Conservation (phyloP, 2,113 vertebrate species). For the Etia nguti region DNA sequence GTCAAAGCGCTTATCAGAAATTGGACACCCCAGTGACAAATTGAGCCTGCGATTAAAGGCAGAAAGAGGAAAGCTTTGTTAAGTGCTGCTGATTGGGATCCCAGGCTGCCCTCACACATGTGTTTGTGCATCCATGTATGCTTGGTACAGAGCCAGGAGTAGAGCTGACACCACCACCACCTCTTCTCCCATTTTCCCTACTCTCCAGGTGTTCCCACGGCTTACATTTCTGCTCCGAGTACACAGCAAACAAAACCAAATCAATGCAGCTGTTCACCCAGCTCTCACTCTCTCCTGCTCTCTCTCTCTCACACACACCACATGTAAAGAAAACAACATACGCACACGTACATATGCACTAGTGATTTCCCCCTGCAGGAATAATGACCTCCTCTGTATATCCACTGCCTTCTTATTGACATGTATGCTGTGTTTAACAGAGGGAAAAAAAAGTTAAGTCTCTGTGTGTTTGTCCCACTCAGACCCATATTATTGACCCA, state of each 20-base stretch:
- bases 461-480: slow-evolving; percentile 16
- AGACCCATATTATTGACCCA: slow-evolving; percentile 48
- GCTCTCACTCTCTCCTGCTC: background rate
- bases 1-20: slow-evolving; percentile 74
- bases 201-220: slow-evolving; percentile 72
- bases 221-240: slow-evolving; percentile 65
- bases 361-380: slow-evolving; percentile 22
- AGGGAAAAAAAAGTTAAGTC: slow-evolving; percentile 8
- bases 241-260: slow-evolving; percentile 63
- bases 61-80: slow-evolving; percentile 69
- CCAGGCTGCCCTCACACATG: slow-evolving; percentile 54
- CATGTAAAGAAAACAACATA: background rate
- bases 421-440: slow-evolving; percentile 28
- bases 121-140: background rate
- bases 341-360: background rate
- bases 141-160: slow-evolving; percentile 57
- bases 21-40: slow-evolving; percentile 76
- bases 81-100: slow-evolving; percentile 69
- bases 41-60: slow-evolving; percentile 69
- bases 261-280: slow-evolving; percentile 62
- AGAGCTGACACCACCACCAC: slow-evolving; percentile 49
- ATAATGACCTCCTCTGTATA: slow-evolving; percentile 37
- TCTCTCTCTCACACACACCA: background rate
- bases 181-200: slow-evolving; percentile 46
- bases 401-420: slow-evolving; percentile 34